These are phyloP conservation scores for Idaea straminata DNA, from an alignment of 2,888 invertebrate genomes.

Conservation along the genomic window DNA sequence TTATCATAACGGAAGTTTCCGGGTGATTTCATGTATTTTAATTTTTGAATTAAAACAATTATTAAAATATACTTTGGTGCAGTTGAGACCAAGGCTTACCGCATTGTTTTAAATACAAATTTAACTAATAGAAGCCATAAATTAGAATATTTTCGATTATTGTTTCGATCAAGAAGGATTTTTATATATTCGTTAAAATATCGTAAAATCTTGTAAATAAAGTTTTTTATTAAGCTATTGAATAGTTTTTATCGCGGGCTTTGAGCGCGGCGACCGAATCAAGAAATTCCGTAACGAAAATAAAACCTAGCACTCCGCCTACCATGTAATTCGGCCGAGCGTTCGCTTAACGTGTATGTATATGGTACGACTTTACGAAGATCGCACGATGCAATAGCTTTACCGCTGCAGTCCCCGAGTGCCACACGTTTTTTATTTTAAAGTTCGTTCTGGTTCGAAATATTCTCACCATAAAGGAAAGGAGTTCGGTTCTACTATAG, in stretches of 20 bases:
- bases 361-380: no score
- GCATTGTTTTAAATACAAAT: background rate
- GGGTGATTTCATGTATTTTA: conserved; percentile 22
- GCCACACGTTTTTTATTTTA: no score
- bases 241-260: no score
- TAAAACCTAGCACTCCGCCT: no score
- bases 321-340: no score
- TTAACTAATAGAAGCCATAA: background rate
- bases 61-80: conserved; percentile 2
- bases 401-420: no score
- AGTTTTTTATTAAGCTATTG: no score
- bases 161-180: background rate
- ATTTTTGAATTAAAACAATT: conserved; percentile 20
- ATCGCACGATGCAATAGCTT: no score
- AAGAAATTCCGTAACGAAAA: no score
- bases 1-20: conserved; percentile 44
- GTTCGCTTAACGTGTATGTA: no score
- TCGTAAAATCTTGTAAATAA: no score
- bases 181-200: background rate
- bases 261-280: no score
- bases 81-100: background rate
- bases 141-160: background rate
- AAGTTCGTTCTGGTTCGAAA: background rate
- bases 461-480: background rate
- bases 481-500: background rate